Evolutionary conservation across 2,113 vertebrate genomes (phyloP).

Genomic region (Acanthisitta chloris): DNA sequence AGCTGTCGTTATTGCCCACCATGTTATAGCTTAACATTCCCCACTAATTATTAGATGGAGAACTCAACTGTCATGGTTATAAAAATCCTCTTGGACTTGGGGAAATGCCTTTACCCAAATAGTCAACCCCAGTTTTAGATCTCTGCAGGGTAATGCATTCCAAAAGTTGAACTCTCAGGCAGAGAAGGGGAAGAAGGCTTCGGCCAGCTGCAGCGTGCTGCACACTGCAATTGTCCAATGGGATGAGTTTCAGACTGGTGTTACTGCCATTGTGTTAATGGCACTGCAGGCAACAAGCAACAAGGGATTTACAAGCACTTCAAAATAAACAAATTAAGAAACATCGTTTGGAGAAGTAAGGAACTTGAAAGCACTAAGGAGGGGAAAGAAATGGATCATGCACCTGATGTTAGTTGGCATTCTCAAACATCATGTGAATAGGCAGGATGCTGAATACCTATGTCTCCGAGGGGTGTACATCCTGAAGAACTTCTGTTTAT

Average conservation of each 20-base stretch:
- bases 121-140: background rate
- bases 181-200: slow-evolving; percentile 19
- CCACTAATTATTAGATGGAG: background rate
- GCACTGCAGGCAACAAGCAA: slow-evolving; percentile 78
- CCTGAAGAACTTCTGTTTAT: slow-evolving; percentile 93
- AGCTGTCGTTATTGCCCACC: background rate
- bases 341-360: slow-evolving; percentile 57
- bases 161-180: slow-evolving; percentile 23
- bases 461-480: slow-evolving; percentile 85
- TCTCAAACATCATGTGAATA: slow-evolving; percentile 84
- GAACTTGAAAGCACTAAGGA: slow-evolving; percentile 55
- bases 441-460: slow-evolving; percentile 91
- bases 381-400: slow-evolving; percentile 78
- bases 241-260: background rate
- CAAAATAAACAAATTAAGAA: slow-evolving; percentile 52
- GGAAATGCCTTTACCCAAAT: background rate
- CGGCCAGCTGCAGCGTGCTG: background rate
- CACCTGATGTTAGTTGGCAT: slow-evolving; percentile 88
- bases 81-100: slow-evolving; percentile 41
- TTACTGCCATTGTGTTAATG: background rate
- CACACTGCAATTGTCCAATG: background rate
- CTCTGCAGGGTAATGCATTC: slow-evolving; percentile 12
- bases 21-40: background rate
- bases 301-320: slow-evolving; percentile 63
- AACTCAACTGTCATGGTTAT: background rate